A percentile compares a stretch with the other conserved stretches of the same genome.
These are phyloP conservation scores for Lepidocyrtinus sp. DNA, from an alignment of 2,888 invertebrate species.

Conservation along the genomic window DNA sequence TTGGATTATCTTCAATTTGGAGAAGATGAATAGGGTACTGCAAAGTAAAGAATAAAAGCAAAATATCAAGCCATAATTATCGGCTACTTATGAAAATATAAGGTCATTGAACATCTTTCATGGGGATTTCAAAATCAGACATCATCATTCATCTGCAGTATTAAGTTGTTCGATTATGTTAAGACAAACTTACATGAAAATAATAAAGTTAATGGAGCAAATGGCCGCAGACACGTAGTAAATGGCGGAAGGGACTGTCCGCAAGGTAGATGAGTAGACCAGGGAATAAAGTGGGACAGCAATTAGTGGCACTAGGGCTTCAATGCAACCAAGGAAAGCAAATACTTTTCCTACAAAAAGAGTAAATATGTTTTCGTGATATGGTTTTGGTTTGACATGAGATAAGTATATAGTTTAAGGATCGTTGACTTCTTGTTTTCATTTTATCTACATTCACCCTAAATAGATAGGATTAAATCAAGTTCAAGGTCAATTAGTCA, in stretches of 20 bases:
- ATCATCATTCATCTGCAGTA: too few relatives aligned
- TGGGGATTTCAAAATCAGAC: too few relatives aligned
- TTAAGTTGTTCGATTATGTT: slow-evolving; percentile 11
- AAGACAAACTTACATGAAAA: slow-evolving; percentile 63
- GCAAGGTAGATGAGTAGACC: slow-evolving; percentile 65
- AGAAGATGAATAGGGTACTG: slow-evolving; percentile 63
- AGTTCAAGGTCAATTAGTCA: too few relatives aligned
- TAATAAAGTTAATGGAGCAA: slow-evolving; percentile 60
- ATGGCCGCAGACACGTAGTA: slow-evolving; percentile 67
- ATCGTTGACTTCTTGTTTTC: too few relatives aligned
- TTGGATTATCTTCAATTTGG: slow-evolving; percentile 65
- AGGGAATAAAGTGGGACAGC: slow-evolving; percentile 69
- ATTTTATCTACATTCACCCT: too few relatives aligned
- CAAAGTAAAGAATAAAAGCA: background rate
- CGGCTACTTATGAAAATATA: background rate
- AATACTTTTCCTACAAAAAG: slow-evolving; percentile 65
- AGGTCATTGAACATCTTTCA: background rate
- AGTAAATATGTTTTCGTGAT: too few relatives aligned
- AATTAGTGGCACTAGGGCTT: slow-evolving; percentile 68
- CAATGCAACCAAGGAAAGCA: slow-evolving; percentile 69
- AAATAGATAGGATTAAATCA: too few relatives aligned
- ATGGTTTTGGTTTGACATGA: too few relatives aligned
- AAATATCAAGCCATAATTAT: background rate
- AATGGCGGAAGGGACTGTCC: slow-evolving; percentile 64
- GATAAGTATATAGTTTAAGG: too few relatives aligned